Evolutionary conservation across 2,797 vertebrate species (phyloP), one percentile per base, ranked within the genome.

Genomic region (Anas bahamensis): DNA sequence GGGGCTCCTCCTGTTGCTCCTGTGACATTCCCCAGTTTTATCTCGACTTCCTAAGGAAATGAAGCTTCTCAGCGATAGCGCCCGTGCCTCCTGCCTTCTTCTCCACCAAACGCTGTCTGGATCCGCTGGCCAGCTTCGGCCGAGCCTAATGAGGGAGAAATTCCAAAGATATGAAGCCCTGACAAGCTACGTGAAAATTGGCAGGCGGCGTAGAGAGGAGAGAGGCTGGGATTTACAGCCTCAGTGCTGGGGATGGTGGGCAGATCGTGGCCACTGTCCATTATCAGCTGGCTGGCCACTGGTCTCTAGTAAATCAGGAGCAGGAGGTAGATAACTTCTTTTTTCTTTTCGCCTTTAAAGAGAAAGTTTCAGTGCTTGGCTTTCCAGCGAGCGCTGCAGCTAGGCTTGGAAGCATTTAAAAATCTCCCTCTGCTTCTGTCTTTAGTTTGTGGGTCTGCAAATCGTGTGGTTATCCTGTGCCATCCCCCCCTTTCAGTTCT

Each of bases 1-100:
- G 86, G 84, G 82, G 69, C 29, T 78, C 76, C 86, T 95, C 82
- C 86, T 89, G 84, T 75, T 95, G 90, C 90, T 86, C 41, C 92
- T 81, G 33, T 7, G 44, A 53, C 59, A 53, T 95, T 93, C 70
- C 12, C 0, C 81, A 39, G 78, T 90, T 95, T 95, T 92, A 93
- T 96, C 93, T 92, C 41, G 33, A 63, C 89, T 96, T 96, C 87
- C 85, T 89, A 92, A 94, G 93, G 96, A 96, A 94, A 91, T 76
- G 63, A 91, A 74, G 73, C 63, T 92, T 92, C 63, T 92, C 4
- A 9, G 66, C 5, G 7, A 59, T 92, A 64, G 35, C 35, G 18
- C 11, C 1, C 17, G 3, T 48, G 50, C 22, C 48, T 89, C 85
- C 71, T 88, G 85, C 60, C 31, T 66, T 66, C 76, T 86, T 86